Conservation (phyloP, 2,888 invertebrate species). For the Junonia oenone region DNA sequence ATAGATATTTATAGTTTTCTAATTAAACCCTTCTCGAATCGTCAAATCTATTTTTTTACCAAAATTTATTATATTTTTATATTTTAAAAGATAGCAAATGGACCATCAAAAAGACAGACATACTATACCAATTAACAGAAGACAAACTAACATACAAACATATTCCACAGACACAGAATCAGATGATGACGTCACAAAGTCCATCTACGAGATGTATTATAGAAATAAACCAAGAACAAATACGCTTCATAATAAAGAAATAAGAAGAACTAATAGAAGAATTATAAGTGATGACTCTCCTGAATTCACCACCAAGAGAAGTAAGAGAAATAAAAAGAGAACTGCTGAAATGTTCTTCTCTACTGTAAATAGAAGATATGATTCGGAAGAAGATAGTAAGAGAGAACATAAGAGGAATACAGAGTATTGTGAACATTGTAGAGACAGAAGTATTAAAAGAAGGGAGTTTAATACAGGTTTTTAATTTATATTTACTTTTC, state of each 20-base stretch:
- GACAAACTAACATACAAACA: too few species aligned
- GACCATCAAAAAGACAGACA: too few species aligned
- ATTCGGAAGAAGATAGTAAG: background rate
- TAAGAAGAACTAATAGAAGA: conserved; percentile 30
- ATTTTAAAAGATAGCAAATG: too few species aligned
- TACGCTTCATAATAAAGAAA: conserved; percentile 22
- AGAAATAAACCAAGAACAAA: conserved; percentile 35
- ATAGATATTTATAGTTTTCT: too few species aligned
- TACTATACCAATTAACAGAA: too few species aligned
- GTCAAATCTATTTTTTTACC: too few species aligned
- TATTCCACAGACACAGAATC: conserved; percentile 37
- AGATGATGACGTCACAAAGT: conserved; percentile 62
- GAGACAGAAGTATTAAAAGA: background rate
- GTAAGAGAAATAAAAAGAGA: conserved; percentile 13
- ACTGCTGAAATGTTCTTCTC: conserved; percentile 35
- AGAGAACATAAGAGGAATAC: background rate
- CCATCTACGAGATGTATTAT: conserved; percentile 70
- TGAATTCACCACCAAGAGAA: conserved; percentile 18
- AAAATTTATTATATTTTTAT: too few species aligned
- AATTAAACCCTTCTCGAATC: too few species aligned
- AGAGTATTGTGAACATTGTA: background rate
- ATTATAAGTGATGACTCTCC: conserved; percentile 3
- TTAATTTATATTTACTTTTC: conserved; percentile 1
- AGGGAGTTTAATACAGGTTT: background rate
- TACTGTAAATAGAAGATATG: conserved; percentile 25